A percentile compares a stretch with the other conserved stretches of the same genome.
Conservation (phyloP, 1,140 invertebrate genomes). For the Eulimnadia texana region DNA sequence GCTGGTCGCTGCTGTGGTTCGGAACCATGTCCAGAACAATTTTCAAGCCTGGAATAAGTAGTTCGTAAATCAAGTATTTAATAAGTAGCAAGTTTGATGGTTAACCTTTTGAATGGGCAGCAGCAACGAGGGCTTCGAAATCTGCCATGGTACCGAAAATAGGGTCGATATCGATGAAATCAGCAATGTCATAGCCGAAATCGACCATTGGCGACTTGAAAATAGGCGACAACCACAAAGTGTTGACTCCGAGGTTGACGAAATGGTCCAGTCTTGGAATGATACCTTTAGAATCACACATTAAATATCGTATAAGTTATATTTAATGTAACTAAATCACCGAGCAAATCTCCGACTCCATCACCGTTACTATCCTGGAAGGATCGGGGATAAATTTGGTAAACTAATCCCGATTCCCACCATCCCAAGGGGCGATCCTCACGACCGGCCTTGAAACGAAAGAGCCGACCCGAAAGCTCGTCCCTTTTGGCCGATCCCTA, state of each 20-base stretch:
- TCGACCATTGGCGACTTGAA: conserved; percentile 49
- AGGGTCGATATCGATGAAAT: conserved; percentile 41
- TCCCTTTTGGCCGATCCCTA: too few species aligned
- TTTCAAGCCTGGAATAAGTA: conserved; percentile 63
- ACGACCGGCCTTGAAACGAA: too few species aligned
- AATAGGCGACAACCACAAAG: conserved; percentile 55
- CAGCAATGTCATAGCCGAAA: conserved; percentile 48
- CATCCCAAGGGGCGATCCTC: conserved; percentile 33
- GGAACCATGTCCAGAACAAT: conserved; percentile 71
- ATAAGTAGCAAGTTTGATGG: too few species aligned
- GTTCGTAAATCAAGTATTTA: too few species aligned
- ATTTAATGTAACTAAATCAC: too few species aligned
- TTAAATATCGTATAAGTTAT: background rate
- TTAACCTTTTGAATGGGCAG: conserved; percentile 29
- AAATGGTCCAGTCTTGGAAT: conserved; percentile 33
- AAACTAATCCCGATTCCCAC: conserved; percentile 55
- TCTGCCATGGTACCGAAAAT: conserved; percentile 46
- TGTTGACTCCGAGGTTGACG: conserved; percentile 38
- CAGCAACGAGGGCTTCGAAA: conserved; percentile 36
- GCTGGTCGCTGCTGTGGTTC: conserved; percentile 65
- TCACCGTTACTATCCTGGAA: conserved; percentile 62
- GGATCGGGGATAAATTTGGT: conserved; percentile 64
- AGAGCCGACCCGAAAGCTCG: too few species aligned
- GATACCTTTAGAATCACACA: conserved; percentile 25
- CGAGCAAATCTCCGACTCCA: conserved; percentile 61